Evolutionary conservation across 2,888 invertebrate genomes (phyloP), one percentile per base, ranked within the genome.

Genomic region (Pegoplata infirma): DNA sequence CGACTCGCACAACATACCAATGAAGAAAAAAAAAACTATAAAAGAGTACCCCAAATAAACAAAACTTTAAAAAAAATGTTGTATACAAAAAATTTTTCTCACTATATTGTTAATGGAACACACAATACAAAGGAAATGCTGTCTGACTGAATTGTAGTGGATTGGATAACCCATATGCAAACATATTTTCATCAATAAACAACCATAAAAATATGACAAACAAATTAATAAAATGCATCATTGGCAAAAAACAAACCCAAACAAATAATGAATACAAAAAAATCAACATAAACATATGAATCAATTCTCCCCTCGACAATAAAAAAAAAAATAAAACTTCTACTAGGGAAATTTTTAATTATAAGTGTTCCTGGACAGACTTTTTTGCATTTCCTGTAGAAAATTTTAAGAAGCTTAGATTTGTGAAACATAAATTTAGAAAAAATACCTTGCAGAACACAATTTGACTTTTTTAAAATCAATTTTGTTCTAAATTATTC

Each of bases 101-200:
- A 40, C 19, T 53, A 53, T 64, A 51, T 40, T 21, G 44, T 53
- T 19, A 28, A 23, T 17, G 40, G 44, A 40, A 44, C 32, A 40
- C 12, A 40, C n/a, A 44, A 21, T 1, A 46, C 23, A 71, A 53
- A 63, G 63, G 68, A 73, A 58, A 17, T 56, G 46, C 51, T 72
- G 40, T 28, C 16, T 58, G 40, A 7, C 12, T 32, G 49, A 32
- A 44, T 28, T 36, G 49, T 28, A 7, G 12, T 32, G 49, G 28
- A 44, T 28, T 36, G 49, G 44, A 36, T 55, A 21, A 16, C 32
- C 73, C 76, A 76, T 73, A 73, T 76, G 72, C 69, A 64, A 73
- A 71, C 80, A 80, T 66, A 76, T 76, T 85, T 86, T 82, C 82
- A 85, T 85, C 86, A 85, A 85, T 86, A 86, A 86, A 86, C 84